Conservation (phyloP, 1,140 invertebrate species). For the Phenacoccus solenopsis region DNA sequence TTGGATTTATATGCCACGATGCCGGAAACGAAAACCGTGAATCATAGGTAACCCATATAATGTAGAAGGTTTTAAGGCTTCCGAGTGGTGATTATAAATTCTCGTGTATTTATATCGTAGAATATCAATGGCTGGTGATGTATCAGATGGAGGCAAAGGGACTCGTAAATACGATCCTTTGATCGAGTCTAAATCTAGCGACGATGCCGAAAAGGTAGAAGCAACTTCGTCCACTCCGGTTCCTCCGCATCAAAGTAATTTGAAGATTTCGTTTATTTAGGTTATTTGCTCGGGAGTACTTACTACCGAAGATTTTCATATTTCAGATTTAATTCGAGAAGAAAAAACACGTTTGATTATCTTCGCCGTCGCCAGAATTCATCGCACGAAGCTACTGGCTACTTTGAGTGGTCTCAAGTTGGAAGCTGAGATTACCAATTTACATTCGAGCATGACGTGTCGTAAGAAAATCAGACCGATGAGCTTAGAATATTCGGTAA, state of each 20-base stretch:
- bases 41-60: constrained; percentile 34
- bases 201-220: constrained; percentile 36
- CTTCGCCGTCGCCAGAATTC: constrained; percentile 77
- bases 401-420: constrained; percentile 85
- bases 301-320: too few species aligned
- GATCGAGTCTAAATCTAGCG: constrained; percentile 32
- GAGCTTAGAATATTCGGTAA: constrained; percentile 71
- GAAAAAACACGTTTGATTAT: constrained; percentile 50
- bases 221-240: constrained; percentile 26
- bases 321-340: constrained; percentile 35
- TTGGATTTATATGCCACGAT: constrained; percentile 85
- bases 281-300: too few species aligned
- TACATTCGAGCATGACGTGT: constrained; percentile 63
- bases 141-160: constrained; percentile 38
- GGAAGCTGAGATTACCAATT: constrained; percentile 73
- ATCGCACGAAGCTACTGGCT: constrained; percentile 72
- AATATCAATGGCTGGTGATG: constrained; percentile 37
- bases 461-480: constrained; percentile 58
- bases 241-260: constrained; percentile 23
- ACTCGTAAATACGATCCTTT: constrained; percentile 40
- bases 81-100: too few species aligned
- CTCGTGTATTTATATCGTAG: constrained; percentile 1
- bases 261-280: neutral
- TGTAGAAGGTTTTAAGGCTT: neutral
- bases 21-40: constrained; percentile 85